phyloP scores from a whole-genome alignment of 2,888 invertebrate genomes.

The Pycnomerus fuliginosus region DNA sequence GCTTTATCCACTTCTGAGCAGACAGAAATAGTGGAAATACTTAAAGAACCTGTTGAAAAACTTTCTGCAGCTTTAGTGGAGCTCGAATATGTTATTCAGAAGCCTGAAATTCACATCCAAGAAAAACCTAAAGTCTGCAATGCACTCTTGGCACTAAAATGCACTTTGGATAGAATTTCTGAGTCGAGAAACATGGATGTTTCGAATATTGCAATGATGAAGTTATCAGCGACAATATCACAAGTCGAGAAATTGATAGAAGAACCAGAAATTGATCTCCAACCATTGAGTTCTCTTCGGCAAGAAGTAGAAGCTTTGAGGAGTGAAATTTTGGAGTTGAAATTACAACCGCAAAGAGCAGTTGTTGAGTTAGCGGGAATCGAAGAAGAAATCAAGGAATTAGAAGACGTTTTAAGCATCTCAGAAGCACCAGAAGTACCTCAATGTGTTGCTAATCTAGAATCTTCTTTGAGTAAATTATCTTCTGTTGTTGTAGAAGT shows the following conservation, averaged over 20 bases:
- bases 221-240: constrained; percentile 17
- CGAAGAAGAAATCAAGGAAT: no score
- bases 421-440: constrained; percentile 24
- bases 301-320: constrained; percentile 8
- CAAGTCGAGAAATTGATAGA: constrained; percentile 2
- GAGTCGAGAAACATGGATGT: constrained; percentile 12
- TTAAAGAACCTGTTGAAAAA: constrained; percentile 22
- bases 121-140: constrained; percentile 27
- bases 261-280: background rate
- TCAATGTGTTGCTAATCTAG: no score
- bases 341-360: no score
- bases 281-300: constrained; percentile 3
- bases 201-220: constrained; percentile 17
- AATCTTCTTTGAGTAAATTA: constrained; percentile 29
- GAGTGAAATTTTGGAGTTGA: no score
- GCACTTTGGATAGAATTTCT: constrained; percentile 17
- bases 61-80: constrained; percentile 23
- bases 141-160: constrained; percentile 27
- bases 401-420: background rate
- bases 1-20: background rate
- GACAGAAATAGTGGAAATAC: background rate
- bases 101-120: constrained; percentile 25
- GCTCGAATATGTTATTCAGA: constrained; percentile 13
- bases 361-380: no score
- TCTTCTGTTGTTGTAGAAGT: constrained; percentile 20